These are phyloP conservation scores for Hipposideros armiger DNA, from an alignment of 2,113 vertebrate genomes.

Conservation along the genomic window DNA sequence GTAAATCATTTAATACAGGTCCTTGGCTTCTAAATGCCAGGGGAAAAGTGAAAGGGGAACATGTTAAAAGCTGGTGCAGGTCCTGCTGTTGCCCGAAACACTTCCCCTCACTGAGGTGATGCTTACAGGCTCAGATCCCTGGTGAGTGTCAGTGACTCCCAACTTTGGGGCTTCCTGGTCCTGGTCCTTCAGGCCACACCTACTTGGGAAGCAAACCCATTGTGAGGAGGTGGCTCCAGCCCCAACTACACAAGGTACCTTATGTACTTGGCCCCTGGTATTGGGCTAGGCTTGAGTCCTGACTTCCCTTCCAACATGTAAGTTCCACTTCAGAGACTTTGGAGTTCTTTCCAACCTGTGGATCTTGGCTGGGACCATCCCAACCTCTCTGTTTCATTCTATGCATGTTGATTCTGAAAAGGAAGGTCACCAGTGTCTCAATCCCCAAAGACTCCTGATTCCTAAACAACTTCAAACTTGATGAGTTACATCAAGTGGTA, in stretches of 20 bases:
- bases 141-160: rapidly evolving
- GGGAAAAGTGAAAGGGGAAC: background rate
- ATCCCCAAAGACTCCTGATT: background rate
- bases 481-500: background rate
- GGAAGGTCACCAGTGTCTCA: background rate
- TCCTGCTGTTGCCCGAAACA: background rate
- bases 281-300: background rate
- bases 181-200: background rate
- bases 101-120: background rate
- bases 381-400: background rate
- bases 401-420: background rate
- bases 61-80: background rate
- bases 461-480: background rate
- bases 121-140: background rate
- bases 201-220: background rate
- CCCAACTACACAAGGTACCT: rapidly evolving
- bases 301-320: background rate
- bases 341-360: background rate
- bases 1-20: background rate
- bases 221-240: background rate
- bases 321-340: background rate
- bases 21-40: background rate
- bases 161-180: background rate
- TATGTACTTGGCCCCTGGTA: background rate
- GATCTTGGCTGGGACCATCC: background rate